phyloP scores from a whole-genome alignment of 2,797 vertebrate genomes.

The Sebastes matsubarae region DNA sequence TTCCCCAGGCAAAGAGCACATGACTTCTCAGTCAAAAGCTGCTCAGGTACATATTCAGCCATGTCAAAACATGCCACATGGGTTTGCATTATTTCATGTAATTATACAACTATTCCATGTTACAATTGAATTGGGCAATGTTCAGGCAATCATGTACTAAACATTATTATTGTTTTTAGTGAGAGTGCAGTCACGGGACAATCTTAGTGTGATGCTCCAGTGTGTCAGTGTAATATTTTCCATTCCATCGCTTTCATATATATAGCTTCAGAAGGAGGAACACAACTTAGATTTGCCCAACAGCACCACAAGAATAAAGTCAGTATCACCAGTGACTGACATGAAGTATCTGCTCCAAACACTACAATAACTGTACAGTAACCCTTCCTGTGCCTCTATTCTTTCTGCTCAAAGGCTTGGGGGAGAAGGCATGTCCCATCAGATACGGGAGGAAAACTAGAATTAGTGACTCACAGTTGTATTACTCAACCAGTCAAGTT shows the following conservation, averaged over 20 bases:
- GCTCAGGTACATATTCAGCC: slow-evolving; percentile 50
- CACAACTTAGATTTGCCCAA: not conserved
- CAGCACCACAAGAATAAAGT: not conserved
- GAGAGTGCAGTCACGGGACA: not conserved
- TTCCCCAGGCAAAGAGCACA: slow-evolving; percentile 57
- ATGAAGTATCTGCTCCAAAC: not conserved
- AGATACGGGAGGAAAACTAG: not conserved
- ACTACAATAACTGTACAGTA: not conserved
- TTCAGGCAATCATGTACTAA: slow-evolving; percentile 4
- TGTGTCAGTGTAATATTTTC: not conserved
- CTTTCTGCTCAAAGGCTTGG: not conserved
- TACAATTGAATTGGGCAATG: slow-evolving; percentile 19
- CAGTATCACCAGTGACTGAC: not conserved
- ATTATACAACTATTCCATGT: slow-evolving; percentile 57
- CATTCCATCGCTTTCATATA: not conserved
- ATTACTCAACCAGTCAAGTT: too few species aligned
- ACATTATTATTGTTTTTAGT: not conserved
- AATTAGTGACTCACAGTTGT: too few species aligned
- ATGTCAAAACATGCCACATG: slow-evolving; percentile 72
- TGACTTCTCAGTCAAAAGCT: slow-evolving; percentile 29
- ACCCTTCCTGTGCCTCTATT: not conserved
- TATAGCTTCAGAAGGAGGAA: not conserved
- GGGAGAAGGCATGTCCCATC: not conserved
- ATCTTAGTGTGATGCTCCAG: not conserved
- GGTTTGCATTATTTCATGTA: slow-evolving; percentile 58